Evolutionary conservation across 2,113 vertebrate species (phyloP), one percentile per base, ranked within the genome.

Genomic region (Verasper variegatus): DNA sequence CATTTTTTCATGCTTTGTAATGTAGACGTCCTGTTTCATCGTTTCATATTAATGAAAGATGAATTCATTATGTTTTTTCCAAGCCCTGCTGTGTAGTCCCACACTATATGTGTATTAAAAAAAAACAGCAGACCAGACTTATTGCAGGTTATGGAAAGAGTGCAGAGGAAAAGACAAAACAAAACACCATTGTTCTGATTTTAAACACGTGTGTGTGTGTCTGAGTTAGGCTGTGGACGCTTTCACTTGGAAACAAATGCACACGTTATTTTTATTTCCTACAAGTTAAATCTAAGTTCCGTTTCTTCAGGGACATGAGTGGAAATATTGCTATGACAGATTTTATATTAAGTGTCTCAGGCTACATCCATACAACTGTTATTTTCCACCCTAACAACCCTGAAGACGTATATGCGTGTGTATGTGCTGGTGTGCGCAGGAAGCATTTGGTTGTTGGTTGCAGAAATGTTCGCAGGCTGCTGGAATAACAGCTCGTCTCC

Each of bases 91-190:
- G 14, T 80, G 72, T 52, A 59, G 72, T 74, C 17, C 70, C 82
- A 74, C 62, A 68, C 40, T 62, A 35, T 45, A 74, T 51, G 6
- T 26, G 13, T 57, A 68, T 78, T 31, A 31, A 31, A 31, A 74
- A 74, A 74, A 24, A 82, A 63, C 47, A 74, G 62, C 57, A 82
- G 61, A 72, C 6, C 74, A 81, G 70, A 86, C 56, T 68, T 79
- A 74, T 61, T 64, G 68, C 70, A 82, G 81, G 58, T 37, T 37
- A 37, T 86, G 74, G 69, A 82, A 17, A 70, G 35, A 83, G 67
- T 12, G 65, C 24, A 63, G 9, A 42, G n/a, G 35, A 77, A 71
- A 51, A 59, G 56, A 76, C 17, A 69, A 73, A 61, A 65, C 47
- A 61, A 21, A 45, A 35, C 27, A 31, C 3, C 20, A 75, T 54